Conservation (phyloP, 2,113 vertebrate species). For the Dicerorhinus sumatrensis region DNA sequence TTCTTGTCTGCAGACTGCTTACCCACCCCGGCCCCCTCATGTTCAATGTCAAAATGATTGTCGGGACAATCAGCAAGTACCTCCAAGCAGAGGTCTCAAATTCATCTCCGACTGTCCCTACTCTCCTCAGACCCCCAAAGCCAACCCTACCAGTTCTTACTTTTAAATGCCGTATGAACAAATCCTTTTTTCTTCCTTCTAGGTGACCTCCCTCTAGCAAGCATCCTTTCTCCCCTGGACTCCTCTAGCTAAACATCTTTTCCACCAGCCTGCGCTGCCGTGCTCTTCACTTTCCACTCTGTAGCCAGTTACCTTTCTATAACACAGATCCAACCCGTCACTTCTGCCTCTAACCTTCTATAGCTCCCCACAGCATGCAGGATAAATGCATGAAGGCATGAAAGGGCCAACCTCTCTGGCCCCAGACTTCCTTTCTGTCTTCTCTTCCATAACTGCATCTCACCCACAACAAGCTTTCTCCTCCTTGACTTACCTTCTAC, state of each 20-base stretch:
- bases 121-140: not conserved
- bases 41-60: not conserved
- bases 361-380: not conserved
- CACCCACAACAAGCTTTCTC: not conserved
- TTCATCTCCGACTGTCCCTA: not conserved
- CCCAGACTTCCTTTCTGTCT: not conserved
- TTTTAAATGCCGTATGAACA: not conserved
- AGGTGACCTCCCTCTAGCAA: not conserved
- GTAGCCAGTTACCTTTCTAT: not conserved
- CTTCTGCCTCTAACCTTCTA: not conserved
- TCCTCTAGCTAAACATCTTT: not conserved
- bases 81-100: not conserved
- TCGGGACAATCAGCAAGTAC: not conserved
- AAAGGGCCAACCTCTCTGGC: not conserved
- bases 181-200: not conserved
- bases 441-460: not conserved
- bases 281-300: not conserved
- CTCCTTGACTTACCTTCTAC: not conserved
- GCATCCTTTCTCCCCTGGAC: not conserved
- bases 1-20: not conserved
- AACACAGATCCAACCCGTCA: not conserved
- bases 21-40: fast-evolving
- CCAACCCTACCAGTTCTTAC: not conserved
- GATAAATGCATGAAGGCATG: not conserved
- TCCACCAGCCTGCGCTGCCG: not conserved